phyloP scores from a whole-genome alignment of 2,113 vertebrate genomes.

The Onychostruthus taczanowskii region DNA sequence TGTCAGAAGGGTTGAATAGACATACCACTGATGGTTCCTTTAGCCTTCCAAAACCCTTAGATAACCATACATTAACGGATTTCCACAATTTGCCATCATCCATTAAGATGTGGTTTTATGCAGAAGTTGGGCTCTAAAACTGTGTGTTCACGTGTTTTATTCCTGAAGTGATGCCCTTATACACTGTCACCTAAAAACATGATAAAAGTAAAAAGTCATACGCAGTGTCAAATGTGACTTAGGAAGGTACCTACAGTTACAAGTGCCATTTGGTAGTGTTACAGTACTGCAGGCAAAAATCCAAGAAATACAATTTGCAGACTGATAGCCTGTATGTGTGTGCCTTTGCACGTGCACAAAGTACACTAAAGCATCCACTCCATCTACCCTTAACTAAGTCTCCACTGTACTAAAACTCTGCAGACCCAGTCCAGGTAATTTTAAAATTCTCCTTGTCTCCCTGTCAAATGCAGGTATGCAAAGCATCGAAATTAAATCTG shows the following conservation, averaged over 20 bases:
- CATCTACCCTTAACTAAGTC: background rate
- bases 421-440: background rate
- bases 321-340: background rate
- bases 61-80: background rate
- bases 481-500: background rate
- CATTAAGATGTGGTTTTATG: background rate
- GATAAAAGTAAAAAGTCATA: background rate
- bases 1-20: background rate
- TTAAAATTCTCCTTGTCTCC: background rate
- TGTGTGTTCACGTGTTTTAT: background rate
- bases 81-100: background rate
- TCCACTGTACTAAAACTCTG: background rate
- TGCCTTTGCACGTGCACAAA: background rate
- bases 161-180: background rate
- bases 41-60: background rate
- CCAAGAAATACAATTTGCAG: background rate
- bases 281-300: background rate
- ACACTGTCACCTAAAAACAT: background rate
- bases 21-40: background rate
- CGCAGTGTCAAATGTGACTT: background rate
- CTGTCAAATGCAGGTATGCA: background rate
- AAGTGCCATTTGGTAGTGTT: background rate
- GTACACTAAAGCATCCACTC: background rate
- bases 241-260: background rate
- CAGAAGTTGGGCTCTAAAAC: background rate